Conservation (phyloP, 2,113 vertebrate species). For the Abramis brama region DNA sequence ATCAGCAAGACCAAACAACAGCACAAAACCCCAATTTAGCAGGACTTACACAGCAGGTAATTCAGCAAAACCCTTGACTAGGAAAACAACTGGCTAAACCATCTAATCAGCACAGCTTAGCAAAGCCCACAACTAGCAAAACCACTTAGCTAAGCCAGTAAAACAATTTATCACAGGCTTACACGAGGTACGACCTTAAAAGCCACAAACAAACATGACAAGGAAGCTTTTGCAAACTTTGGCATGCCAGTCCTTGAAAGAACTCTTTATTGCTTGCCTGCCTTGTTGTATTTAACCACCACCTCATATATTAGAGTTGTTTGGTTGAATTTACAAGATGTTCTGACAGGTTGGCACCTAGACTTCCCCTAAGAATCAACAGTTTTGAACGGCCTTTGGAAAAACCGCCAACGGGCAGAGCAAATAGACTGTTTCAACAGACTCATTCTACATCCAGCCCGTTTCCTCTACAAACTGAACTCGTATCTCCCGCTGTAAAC, state of each 20-base stretch:
- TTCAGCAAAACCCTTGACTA: conserved; percentile 25
- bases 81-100: conserved; percentile 22
- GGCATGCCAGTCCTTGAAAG: not conserved
- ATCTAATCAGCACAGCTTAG: conserved; percentile 15
- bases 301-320: conserved; percentile 33
- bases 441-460: not conserved
- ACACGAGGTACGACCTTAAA: not conserved
- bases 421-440: not conserved
- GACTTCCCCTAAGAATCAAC: conserved; percentile 21
- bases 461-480: conserved; percentile 22
- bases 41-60: conserved; percentile 13
- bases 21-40: not conserved
- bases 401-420: not conserved
- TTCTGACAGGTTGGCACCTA: conserved; percentile 36
- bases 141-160: conserved; percentile 22
- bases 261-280: conserved; percentile 2
- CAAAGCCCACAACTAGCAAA: conserved; percentile 26
- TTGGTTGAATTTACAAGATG: conserved; percentile 23
- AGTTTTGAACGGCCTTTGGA: not conserved
- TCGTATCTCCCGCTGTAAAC: not conserved
- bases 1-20: conserved; percentile 3
- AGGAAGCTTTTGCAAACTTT: conserved; percentile 7
- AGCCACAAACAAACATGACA: conserved; percentile 36
- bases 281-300: conserved; percentile 2
- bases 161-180: conserved; percentile 13